Evolutionary conservation across 37 sponge, comb jelly and placozoan genomes (phyloP), one percentile per base, ranked within the genome.

Genomic region (Dysidea cf. avara): DNA sequence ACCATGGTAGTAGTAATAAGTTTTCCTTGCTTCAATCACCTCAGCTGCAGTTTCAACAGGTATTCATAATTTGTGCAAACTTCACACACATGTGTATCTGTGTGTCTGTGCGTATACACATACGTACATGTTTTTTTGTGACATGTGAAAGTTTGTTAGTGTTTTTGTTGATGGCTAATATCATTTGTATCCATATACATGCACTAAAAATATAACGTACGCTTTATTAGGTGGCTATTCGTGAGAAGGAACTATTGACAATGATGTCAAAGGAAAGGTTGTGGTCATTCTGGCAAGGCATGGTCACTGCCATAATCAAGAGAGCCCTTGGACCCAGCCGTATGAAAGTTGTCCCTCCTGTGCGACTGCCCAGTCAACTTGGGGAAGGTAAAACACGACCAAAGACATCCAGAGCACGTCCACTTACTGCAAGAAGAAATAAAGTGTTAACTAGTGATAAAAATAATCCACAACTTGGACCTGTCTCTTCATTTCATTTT

Each of bases 321-420:
- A 35, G 83, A 18, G 58, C 53, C 58, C 49, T 72, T 18, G 88
- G 88, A 2, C 73, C 78, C 20, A 79, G 74, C 31, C 74, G 89
- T 28, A 29, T 83, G 25, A 92, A 92, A 53, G 76, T 87, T 0
- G 80, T 87, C 11, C 85, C 93, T 13, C 89, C 83, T 22, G 75
- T 87, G 0, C 59, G 88, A 17, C 59, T 92, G 38, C 93, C 88
- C 20, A 49, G 56, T 55, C 80, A 88, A 9, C 62, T 92, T 24
- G 85, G 85, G 36, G 77, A 75, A 25, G 20, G 29, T 0, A 1
- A 25, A 29, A 52, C 26, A 35, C 36, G 87, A 39, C 90, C 90
- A 26, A 80, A 63, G 66, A 87, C 90, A 22, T 79, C 85, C 14
- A 53, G 84, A 7, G 67, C 83, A 2, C 52, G 90, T 17, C 90